A percentile compares a stretch with the other conserved stretches of the same genome.
phyloP scores from a whole-genome alignment of 2,113 vertebrate species.

The Glareola pratincola region DNA sequence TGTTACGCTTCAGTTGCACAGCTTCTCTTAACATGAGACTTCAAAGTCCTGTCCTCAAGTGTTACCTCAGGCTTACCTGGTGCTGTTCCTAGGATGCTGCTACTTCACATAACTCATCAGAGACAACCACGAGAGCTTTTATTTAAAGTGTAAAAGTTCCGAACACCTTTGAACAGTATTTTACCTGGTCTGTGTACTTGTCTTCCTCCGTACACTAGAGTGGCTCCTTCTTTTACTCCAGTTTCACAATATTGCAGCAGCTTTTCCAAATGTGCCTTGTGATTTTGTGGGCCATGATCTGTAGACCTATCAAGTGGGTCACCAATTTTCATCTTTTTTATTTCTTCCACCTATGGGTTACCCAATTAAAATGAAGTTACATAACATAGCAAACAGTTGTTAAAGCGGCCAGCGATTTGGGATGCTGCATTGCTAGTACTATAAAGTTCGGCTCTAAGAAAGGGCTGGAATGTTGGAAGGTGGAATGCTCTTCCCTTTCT shows the following conservation, averaged over 20 bases:
- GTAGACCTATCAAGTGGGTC: conserved; percentile 84
- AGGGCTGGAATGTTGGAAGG: neutral
- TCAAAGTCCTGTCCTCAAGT: neutral
- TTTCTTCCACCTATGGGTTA: conserved; percentile 79
- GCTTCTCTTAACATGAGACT: neutral
- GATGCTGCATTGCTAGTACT: neutral
- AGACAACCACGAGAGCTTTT: neutral
- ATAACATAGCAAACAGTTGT: neutral
- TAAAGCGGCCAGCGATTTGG: neutral
- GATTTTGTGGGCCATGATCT: conserved; percentile 84
- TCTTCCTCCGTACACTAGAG: conserved; percentile 78
- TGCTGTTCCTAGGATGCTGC: neutral
- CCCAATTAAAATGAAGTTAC: conserved; percentile 10
- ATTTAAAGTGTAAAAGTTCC: neutral
- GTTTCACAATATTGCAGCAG: conserved; percentile 81
- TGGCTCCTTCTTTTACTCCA: conserved; percentile 83
- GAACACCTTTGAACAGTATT: neutral
- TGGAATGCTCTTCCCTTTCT: neutral
- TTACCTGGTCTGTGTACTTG: conserved; percentile 79
- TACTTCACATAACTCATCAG: neutral
- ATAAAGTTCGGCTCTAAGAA: neutral
- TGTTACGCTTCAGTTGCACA: neutral
- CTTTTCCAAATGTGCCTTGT: conserved; percentile 83
- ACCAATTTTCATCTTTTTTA: conserved; percentile 87
- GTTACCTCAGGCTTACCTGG: neutral